These are phyloP conservation scores for Lithosia quadra DNA, from an alignment of 2,888 invertebrate genomes.

Conservation along the genomic window DNA sequence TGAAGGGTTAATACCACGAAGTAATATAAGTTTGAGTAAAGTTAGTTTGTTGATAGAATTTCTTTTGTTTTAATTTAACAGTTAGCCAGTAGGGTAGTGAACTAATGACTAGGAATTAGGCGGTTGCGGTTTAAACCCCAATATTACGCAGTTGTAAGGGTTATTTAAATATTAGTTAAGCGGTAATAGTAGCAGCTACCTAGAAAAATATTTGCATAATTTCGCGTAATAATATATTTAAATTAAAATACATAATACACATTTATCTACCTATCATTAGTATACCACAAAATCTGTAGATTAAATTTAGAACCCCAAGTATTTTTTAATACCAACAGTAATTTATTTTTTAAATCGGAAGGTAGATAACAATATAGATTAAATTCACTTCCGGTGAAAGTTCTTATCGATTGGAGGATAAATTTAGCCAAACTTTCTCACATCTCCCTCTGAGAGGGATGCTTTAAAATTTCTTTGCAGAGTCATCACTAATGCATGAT, in stretches of 20 bases:
- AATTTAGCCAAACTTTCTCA: slow-evolving; percentile 56
- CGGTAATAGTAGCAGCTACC: too few relatives aligned
- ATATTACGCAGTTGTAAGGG: background rate
- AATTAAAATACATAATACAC: too few relatives aligned
- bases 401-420: slow-evolving; percentile 48
- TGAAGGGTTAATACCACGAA: slow-evolving; percentile 1
- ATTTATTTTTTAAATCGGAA: background rate
- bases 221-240: too few relatives aligned
- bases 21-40: background rate
- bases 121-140: background rate
- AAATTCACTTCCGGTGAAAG: slow-evolving; percentile 63
- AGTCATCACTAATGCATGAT: slow-evolving; percentile 27
- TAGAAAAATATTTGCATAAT: too few relatives aligned
- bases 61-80: background rate
- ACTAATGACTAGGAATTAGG: background rate
- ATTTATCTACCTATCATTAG: too few relatives aligned
- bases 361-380: slow-evolving; percentile 16
- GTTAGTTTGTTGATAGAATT: background rate
- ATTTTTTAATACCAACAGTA: background rate
- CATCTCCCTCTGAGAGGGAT: slow-evolving; percentile 49
- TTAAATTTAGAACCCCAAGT: background rate
- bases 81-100: background rate
- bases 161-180: background rate
- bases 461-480: slow-evolving; percentile 42
- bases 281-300: background rate